A percentile compares a stretch with the other conserved stretches of the same genome.
These are phyloP conservation scores for Danaus plexippus DNA, from an alignment of 1,140 invertebrate genomes.

Conservation along the genomic window DNA sequence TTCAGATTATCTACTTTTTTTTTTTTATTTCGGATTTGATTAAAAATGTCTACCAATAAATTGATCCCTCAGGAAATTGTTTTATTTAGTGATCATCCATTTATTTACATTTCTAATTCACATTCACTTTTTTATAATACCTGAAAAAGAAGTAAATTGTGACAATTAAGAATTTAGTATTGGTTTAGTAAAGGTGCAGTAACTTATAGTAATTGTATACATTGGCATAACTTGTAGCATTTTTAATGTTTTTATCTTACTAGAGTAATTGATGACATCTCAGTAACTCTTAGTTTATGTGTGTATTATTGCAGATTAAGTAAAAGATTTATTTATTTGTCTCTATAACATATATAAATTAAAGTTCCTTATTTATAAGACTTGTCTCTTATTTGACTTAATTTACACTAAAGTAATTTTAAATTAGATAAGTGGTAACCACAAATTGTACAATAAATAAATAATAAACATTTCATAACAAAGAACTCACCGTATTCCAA, in stretches of 20 bases:
- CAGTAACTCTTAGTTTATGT: too few relatives aligned
- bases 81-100: conserved; percentile 16
- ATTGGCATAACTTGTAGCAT: not conserved
- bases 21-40: conserved; percentile 10
- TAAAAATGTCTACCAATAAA: conserved; percentile 34
- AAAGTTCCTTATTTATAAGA: too few relatives aligned
- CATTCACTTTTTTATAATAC: conserved; percentile 9
- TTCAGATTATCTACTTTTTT: conserved; percentile 4
- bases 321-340: too few relatives aligned
- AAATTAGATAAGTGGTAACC: too few relatives aligned
- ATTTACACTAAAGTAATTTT: too few relatives aligned
- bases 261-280: too few relatives aligned
- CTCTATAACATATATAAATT: too few relatives aligned
- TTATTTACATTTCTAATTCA: conserved; percentile 22
- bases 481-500: conserved; percentile 50
- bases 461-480: conserved; percentile 33
- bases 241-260: too few relatives aligned
- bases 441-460: not conserved
- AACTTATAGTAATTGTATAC: not conserved
- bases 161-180: not conserved
- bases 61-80: conserved; percentile 56
- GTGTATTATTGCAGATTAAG: too few relatives aligned
- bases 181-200: not conserved
- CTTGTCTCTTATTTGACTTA: too few relatives aligned
- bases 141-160: not conserved